phyloP scores from a whole-genome alignment of 2,113 vertebrate species.

The Bujurquina vittata region DNA sequence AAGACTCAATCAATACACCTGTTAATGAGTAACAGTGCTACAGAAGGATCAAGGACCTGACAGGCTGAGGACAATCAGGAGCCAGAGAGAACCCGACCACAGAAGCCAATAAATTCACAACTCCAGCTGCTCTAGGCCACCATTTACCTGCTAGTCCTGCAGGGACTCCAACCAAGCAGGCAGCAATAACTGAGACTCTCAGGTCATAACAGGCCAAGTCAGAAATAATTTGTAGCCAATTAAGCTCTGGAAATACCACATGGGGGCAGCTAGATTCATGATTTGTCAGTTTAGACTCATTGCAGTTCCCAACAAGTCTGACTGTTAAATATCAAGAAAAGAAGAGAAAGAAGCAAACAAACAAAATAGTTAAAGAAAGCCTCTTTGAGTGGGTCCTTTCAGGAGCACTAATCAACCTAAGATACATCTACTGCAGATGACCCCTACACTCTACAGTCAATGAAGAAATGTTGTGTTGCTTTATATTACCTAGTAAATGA shows the following conservation, averaged over 20 bases:
- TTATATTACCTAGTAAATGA: not conserved
- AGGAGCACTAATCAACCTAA: not conserved
- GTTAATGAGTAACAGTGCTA: constrained; percentile 67
- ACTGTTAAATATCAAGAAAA: not conserved
- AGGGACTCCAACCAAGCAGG: constrained; percentile 32
- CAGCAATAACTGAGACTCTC: not conserved
- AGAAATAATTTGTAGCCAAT: constrained; percentile 6
- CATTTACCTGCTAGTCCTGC: constrained; percentile 24
- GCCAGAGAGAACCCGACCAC: constrained; percentile 36
- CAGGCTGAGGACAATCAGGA: constrained; percentile 22
- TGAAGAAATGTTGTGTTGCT: not conserved
- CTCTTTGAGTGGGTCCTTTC: not conserved
- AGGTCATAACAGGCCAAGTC: not conserved
- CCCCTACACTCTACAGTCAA: not conserved
- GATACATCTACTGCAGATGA: not conserved
- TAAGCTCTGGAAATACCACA: not conserved
- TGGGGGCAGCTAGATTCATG: not conserved
- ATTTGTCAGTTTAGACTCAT: not conserved
- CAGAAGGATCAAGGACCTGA: constrained; percentile 31
- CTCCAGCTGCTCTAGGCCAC: constrained; percentile 51
- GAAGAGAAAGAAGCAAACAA: not conserved
- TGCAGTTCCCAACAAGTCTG: not conserved
- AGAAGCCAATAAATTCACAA: constrained; percentile 35
- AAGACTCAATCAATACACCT: constrained; percentile 65
- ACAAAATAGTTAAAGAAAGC: not conserved